Conservation (phyloP, 37 sponge, comb jelly and placozoan genomes). For the Spongia lamella region DNA sequence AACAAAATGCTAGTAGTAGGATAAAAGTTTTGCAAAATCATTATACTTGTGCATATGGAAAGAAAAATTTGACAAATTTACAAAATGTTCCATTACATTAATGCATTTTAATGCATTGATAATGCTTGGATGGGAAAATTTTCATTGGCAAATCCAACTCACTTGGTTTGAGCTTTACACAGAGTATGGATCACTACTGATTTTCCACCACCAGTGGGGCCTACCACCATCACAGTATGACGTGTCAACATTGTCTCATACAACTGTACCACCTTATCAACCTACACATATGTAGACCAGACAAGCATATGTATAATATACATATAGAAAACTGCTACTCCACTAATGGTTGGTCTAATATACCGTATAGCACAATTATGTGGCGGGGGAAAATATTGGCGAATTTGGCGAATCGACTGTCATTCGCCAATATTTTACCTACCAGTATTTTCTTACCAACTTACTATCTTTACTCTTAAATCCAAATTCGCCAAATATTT, state of each 20-base stretch:
- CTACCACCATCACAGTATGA: slow-evolving; percentile 97
- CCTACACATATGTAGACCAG: slow-evolving; percentile 39
- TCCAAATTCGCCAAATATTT: no score
- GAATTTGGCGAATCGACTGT: no score
- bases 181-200: slow-evolving; percentile 97
- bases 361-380: background rate
- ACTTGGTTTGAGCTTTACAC: slow-evolving; percentile 93
- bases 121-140: no score
- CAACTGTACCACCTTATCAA: slow-evolving; percentile 96
- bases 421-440: no score
- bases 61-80: no score
- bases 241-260: slow-evolving; percentile 99
- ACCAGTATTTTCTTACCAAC: no score
- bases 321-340: no score
- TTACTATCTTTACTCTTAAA: no score
- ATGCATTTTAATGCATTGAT: no score
- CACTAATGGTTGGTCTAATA: background rate
- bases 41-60: slow-evolving; percentile 1
- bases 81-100: no score
- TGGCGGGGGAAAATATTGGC: background rate
- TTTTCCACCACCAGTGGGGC: slow-evolving; percentile 99
- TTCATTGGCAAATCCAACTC: no score
- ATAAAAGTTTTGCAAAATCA: background rate
- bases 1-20: no score
- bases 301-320: background rate